Evolutionary conservation across 2,888 invertebrate species (phyloP).

Genomic region (Malacosoma neustria): DNA sequence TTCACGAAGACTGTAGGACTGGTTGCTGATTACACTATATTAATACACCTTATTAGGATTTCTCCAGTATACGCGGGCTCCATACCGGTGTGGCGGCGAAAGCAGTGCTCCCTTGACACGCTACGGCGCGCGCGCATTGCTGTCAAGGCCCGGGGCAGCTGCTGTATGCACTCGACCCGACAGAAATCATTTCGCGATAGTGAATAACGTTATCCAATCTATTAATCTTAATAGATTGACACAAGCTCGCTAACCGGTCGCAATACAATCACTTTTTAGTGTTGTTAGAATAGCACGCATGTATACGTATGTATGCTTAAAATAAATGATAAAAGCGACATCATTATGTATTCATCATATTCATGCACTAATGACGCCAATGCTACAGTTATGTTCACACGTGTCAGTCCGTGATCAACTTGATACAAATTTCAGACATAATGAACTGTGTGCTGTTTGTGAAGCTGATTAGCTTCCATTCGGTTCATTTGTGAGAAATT

Average conservation of each 20-base stretch:
- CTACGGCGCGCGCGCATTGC: constrained; percentile 71
- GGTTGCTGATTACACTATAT: no score
- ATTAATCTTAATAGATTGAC: no score
- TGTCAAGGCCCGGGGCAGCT: constrained; percentile 58
- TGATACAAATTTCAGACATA: background rate
- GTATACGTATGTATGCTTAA: no score
- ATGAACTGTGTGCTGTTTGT: background rate
- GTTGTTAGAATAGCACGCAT: no score
- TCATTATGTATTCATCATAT: background rate
- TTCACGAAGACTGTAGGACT: no score
- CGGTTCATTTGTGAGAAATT: background rate
- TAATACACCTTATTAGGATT: constrained; percentile 28
- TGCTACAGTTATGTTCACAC: background rate
- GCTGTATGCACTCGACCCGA: constrained; percentile 35
- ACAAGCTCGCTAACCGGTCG: no score
- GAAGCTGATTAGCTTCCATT: background rate
- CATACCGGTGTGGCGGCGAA: constrained; percentile 65
- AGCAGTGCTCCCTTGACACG: constrained; percentile 74
- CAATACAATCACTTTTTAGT: no score
- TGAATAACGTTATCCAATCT: constrained; percentile 22
- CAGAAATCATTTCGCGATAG: constrained; percentile 26
- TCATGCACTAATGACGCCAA: background rate
- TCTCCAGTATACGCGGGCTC: constrained; percentile 33
- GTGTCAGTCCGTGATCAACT: background rate
- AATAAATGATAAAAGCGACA: background rate